Evolutionary conservation across 1,140 invertebrate genomes (phyloP), one percentile per base, ranked within the genome.

Genomic region (Orchesella cincta): DNA sequence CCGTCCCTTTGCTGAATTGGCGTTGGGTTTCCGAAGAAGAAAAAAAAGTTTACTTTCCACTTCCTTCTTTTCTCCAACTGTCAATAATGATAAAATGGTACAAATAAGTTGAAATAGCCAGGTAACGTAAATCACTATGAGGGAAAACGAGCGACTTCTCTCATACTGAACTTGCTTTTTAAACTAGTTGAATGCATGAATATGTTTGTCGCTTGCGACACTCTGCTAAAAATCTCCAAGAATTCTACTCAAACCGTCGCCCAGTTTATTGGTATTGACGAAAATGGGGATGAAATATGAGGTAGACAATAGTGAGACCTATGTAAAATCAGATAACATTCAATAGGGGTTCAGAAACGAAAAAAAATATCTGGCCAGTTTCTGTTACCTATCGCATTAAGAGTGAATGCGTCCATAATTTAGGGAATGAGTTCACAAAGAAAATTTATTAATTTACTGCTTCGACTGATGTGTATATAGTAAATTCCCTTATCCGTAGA

Each of bases 21-120:
- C 62, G 33, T 29, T 67, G n/a, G 33, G 12, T 67, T 29, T 67
- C 12, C 33, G 31, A 57, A 57, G 39, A 46, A 46, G 54, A 67
- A 67, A n/a, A n/a, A n/a, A 67, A 67, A 67, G 62, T 67, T 67
- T 67, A 67, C 62, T 67, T 67, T 67, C 62, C 62, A 31, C n/a
- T 67, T 67, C 62, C 62, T 67, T 33, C n/a, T 23, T 57, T 57
- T 57, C n/a, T 23, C 54, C 26, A 67, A 67, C 62, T 67, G 62
- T 67, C 62, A 67, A 67, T 67, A 67, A 67, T 67, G 62, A 67
- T 67, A 67, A 67, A 67, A 29, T 67, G 62, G 62, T 67, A 67
- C 62, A 67, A 67, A 67, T 67, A 67, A 67, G 62, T 67, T 26
- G 33, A 67, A 67, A 67, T 67, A 33, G 62, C 62, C 62, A 67